phyloP scores from a whole-genome alignment of 1,140 invertebrate genomes.

The Drosophila rhopaloa region DNA sequence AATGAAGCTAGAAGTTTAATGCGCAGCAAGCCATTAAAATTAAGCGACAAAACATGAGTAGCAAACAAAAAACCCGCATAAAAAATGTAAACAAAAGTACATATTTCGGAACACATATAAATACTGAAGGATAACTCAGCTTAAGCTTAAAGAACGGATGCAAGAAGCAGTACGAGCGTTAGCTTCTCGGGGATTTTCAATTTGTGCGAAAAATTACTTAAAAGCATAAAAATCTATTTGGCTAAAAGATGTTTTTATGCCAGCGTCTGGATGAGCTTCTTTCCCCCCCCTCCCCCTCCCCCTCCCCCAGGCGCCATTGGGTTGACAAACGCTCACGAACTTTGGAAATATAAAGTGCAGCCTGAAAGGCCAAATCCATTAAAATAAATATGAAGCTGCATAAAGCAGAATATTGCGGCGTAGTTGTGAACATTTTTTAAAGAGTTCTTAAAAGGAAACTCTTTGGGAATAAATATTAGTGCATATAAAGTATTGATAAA shows the following conservation, averaged over 20 bases:
- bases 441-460: not conserved
- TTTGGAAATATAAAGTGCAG: conserved; percentile 37
- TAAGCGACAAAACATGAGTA: conserved; percentile 79
- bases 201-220: conserved; percentile 57
- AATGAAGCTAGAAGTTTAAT: conserved; percentile 69
- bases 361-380: conserved; percentile 35
- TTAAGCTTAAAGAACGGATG: conserved; percentile 6
- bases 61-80: conserved; percentile 58
- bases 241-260: conserved; percentile 29
- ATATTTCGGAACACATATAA: not conserved
- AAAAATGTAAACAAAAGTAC: conserved; percentile 10
- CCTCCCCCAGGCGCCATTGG: not conserved
- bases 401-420: conserved; percentile 1
- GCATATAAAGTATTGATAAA: no score
- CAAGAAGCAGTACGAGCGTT: conserved; percentile 15
- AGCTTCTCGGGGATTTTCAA: conserved; percentile 32
- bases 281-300: not conserved
- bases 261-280: conserved; percentile 10
- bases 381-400: conserved; percentile 39
- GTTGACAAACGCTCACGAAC: conserved; percentile 10
- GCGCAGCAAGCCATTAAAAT: conserved; percentile 68
- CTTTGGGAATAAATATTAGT: no score
- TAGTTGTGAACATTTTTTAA: not conserved
- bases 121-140: not conserved
- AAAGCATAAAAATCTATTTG: conserved; percentile 75